A percentile compares a stretch with the other conserved stretches of the same genome.
phyloP scores from a whole-genome alignment of 2,113 vertebrate genomes.

The Bothrops jararaca region DNA sequence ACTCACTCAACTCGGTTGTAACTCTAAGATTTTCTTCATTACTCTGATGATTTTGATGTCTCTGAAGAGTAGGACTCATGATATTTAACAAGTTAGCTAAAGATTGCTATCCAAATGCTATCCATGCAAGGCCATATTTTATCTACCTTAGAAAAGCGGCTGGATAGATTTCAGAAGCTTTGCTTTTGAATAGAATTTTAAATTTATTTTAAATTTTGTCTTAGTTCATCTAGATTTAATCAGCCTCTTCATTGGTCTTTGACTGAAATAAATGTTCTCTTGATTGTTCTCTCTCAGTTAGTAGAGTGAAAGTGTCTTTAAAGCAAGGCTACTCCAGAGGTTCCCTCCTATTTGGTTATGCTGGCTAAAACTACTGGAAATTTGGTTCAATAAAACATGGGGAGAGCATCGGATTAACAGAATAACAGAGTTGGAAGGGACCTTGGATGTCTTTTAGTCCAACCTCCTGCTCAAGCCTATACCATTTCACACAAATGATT shows the following conservation, averaged over 20 bases:
- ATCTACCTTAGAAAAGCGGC: background rate
- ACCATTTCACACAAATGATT: too few species aligned
- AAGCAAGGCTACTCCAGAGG: background rate
- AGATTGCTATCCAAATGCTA: background rate
- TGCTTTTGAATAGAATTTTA: background rate
- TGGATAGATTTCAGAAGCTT: background rate
- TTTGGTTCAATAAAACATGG: background rate
- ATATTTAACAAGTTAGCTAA: background rate
- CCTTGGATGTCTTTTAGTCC: too few species aligned
- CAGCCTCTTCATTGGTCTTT: background rate
- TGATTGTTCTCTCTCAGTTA: background rate
- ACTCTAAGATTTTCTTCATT: background rate
- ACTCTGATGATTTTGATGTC: background rate
- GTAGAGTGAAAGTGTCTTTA: background rate
- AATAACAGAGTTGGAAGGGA: too few species aligned
- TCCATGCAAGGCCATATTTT: background rate
- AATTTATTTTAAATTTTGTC: background rate
- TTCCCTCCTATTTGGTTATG: background rate
- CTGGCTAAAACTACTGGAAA: background rate
- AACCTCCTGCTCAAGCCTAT: too few species aligned
- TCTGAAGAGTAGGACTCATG: background rate
- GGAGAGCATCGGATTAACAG: background rate
- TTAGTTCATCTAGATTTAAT: background rate
- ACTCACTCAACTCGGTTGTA: background rate
- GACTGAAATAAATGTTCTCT: background rate